Evolutionary conservation across 2,888 invertebrate species (phyloP).

Genomic region (Lepidochrysops patricia): DNA sequence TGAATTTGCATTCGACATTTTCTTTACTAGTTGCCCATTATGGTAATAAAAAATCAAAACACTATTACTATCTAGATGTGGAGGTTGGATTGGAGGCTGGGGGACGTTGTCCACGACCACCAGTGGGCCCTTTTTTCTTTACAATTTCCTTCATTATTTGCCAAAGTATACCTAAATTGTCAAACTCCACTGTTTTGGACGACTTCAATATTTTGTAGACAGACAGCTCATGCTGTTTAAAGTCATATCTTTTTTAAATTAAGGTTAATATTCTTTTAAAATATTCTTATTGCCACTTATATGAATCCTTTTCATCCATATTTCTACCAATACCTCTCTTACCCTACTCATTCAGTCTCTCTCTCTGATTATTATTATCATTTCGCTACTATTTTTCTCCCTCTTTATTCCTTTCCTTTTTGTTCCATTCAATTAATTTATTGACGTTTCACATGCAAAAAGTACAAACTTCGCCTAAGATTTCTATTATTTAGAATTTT

Average conservation of each 20-base stretch:
- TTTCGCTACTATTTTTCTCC: neutral
- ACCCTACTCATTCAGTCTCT: neutral
- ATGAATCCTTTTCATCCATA: neutral
- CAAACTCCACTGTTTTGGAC: no score
- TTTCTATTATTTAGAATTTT: neutral
- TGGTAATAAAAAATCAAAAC: no score
- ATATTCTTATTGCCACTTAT: neutral
- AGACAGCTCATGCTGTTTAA: neutral
- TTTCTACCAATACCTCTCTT: neutral
- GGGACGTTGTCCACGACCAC: no score
- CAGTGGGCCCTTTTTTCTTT: no score
- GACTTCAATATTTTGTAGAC: neutral
- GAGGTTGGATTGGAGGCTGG: no score
- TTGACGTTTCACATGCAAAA: neutral
- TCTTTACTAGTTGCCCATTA: no score
- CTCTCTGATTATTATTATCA: neutral
- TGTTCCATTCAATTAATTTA: neutral
- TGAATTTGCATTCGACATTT: no score
- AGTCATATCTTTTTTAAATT: neutral
- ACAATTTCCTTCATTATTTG: no score
- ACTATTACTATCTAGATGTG: no score
- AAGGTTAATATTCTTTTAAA: neutral
- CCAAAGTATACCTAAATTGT: no score
- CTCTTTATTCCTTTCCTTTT: neutral
- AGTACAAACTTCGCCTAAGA: conserved; percentile 11